Percentiles rank a stretch among this genome's conserved stretches.
Conservation (phyloP, 2,113 vertebrate genomes). For the Pangasianodon hypophthalmus region DNA sequence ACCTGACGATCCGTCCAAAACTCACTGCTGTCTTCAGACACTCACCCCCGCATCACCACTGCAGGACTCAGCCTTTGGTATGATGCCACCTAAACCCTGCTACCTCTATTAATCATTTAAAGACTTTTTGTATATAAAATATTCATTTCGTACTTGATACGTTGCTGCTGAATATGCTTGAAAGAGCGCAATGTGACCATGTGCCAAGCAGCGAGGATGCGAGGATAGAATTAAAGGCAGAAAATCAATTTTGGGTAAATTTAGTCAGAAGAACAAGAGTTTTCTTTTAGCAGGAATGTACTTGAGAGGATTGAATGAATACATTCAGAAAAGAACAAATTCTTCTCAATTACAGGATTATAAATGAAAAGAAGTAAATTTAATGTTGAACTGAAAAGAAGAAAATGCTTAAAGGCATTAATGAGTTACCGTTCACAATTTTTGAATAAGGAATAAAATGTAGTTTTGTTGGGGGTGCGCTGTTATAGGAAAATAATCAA, state of each 20-base stretch:
- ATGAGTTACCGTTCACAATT: not conserved
- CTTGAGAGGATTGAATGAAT: conserved; percentile 1
- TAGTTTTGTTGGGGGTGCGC: not conserved
- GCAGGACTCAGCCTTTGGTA: conserved; percentile 30
- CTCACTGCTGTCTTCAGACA: conserved; percentile 49
- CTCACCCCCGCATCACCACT: conserved; percentile 36
- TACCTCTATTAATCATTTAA: conserved; percentile 36
- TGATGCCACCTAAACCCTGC: conserved; percentile 27
- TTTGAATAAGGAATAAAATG: not conserved
- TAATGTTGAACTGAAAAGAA: not conserved
- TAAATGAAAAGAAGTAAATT: not conserved
- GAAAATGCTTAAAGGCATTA: not conserved
- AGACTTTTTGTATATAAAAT: conserved; percentile 2
- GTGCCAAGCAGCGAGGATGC: not conserved
- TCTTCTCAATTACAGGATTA: not conserved
- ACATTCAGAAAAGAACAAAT: not conserved
- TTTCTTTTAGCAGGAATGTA: not conserved
- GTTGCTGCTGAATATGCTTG: conserved; percentile 25
- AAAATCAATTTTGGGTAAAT: conserved; percentile 23
- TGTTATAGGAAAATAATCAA: not conserved
- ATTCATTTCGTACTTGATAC: conserved; percentile 19
- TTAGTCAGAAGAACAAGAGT: conserved; percentile 10
- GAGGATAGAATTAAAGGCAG: conserved; percentile 15
- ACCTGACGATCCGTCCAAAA: conserved; percentile 54
- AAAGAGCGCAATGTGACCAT: not conserved